Percentiles rank a stretch among this genome's conserved stretches.
These are phyloP conservation scores for Phalacrocorax aristotelis DNA, from an alignment of 2,113 vertebrate species.

Conservation along the genomic window DNA sequence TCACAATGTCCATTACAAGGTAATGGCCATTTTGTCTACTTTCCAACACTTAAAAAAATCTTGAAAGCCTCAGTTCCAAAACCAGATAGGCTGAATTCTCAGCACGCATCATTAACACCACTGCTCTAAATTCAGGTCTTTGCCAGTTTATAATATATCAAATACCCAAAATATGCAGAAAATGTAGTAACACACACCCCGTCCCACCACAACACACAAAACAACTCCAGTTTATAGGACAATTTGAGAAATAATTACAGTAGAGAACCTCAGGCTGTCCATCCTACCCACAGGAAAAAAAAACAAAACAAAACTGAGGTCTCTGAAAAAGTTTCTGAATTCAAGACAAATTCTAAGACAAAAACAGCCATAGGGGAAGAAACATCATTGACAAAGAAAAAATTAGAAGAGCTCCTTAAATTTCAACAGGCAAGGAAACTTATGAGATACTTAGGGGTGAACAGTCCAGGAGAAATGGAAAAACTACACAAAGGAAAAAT, in stretches of 20 bases:
- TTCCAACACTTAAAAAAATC: not conserved
- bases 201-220: not conserved
- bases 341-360: slow-evolving; percentile 1
- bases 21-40: not conserved
- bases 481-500: not conserved
- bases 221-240: not conserved
- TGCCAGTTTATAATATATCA: not conserved
- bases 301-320: not conserved
- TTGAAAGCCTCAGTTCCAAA: not conserved
- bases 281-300: not conserved
- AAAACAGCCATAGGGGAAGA: not conserved
- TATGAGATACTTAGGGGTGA: not conserved
- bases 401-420: not conserved
- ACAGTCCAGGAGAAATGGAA: not conserved
- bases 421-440: not conserved
- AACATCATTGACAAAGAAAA: not conserved
- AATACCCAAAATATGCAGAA: not conserved
- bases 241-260: not conserved
- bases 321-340: not conserved
- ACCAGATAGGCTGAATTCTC: not conserved
- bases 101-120: not conserved
- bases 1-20: not conserved
- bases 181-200: not conserved
- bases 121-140: not conserved
- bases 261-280: not conserved